Percentiles rank a stretch among this genome's conserved stretches.
Conservation (phyloP, 2,888 invertebrate genomes). For the Neelides folsomi region DNA sequence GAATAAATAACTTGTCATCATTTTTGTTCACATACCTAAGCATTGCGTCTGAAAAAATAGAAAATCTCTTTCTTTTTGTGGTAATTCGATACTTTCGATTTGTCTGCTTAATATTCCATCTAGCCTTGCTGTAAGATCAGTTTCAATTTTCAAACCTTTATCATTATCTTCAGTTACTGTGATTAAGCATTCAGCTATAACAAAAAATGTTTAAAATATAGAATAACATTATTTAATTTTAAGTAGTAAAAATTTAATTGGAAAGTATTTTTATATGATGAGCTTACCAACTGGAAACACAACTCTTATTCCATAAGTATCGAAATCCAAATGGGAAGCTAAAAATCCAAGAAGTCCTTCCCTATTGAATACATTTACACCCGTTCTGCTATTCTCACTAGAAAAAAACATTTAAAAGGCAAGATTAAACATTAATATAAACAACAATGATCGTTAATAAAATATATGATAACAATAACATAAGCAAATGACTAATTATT, state of each 20-base stretch:
- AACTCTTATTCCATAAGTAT: conserved; percentile 45
- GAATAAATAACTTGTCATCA: background rate
- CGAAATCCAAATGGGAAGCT: conserved; percentile 47
- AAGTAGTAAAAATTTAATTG: conserved; percentile 3
- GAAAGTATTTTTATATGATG: no score
- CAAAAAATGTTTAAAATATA: conserved; percentile 32
- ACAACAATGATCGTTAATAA: no score
- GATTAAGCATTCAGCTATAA: conserved; percentile 53
- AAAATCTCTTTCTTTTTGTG: conserved; percentile 1
- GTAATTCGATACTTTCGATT: no score
- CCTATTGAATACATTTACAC: conserved; percentile 52
- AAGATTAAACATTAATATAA: no score
- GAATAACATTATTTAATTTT: conserved; percentile 6
- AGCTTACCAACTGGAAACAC: conserved; percentile 36
- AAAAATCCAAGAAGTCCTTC: conserved; percentile 50
- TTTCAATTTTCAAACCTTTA: conserved; percentile 42
- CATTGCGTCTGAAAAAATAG: background rate
- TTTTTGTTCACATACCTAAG: conserved; percentile 8
- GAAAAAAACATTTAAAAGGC: conserved; percentile 19
- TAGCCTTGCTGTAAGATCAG: conserved; percentile 34
- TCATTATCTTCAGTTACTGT: conserved; percentile 59
- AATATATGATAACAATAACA: no score
- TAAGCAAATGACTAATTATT: no score
- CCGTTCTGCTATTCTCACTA: conserved; percentile 43
- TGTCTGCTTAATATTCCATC: no score